These are phyloP conservation scores for Psammodynastes pulverulentus DNA, from an alignment of 2,113 vertebrate species.

Conservation along the genomic window DNA sequence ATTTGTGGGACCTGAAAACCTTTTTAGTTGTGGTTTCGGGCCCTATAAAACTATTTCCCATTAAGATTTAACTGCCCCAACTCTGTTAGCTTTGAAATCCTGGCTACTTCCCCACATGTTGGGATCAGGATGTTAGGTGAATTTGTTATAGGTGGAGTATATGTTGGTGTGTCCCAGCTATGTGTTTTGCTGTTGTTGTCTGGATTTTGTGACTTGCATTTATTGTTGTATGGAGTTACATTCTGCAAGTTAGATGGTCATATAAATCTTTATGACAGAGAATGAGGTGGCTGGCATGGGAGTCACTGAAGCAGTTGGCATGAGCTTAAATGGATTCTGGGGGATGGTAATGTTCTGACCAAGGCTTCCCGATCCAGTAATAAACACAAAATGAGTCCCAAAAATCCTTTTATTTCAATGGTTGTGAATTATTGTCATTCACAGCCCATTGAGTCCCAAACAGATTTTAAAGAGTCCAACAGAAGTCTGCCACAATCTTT, in stretches of 20 bases:
- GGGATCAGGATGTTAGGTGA: background rate
- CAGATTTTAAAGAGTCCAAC: no score
- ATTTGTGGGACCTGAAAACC: background rate
- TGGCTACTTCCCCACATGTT: background rate
- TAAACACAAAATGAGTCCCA: no score
- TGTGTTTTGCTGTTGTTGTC: background rate
- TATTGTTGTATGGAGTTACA: background rate
- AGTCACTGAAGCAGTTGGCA: no score
- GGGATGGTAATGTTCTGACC: no score
- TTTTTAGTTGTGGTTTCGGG: background rate
- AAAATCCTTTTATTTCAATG: no score
- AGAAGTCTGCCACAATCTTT: no score
- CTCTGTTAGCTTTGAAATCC: background rate
- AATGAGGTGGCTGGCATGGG: no score
- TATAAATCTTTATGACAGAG: no score
- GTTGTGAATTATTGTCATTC: no score
- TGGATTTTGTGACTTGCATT: background rate
- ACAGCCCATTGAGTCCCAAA: no score
- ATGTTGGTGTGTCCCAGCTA: background rate
- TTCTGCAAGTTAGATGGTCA: background rate
- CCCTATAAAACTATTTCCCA: background rate
- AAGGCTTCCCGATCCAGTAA: no score
- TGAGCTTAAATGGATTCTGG: no score
- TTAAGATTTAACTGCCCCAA: background rate
- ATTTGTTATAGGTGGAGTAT: background rate